Base-by-base conservation (phyloP, 2,797 vertebrate species). In the Malacoctenus gilli region DNA sequence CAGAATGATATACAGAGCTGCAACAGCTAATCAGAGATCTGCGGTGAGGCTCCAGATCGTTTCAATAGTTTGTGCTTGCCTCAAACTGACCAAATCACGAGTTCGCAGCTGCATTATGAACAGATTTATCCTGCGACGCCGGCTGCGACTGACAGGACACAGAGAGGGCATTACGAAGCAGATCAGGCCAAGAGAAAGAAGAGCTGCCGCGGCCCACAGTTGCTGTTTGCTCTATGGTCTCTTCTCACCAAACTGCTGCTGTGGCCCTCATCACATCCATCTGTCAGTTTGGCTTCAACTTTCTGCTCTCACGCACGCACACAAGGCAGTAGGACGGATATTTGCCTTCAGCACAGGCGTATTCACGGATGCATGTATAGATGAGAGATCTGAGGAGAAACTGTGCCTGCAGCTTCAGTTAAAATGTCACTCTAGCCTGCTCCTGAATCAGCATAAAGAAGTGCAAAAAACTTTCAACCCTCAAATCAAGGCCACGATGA, bases 171-270 rank as follows among this genome's bases (percentile, higher is more conserved):
- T 68, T 20, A 44, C n/a, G 4, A 49, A 77, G 63, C 15, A 25
- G 35, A 70, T 59, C 28, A 14, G 49, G 16, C 39, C 11, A 2
- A n/a, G n/a, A n/a, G 44, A 54, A 60, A 72, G 49, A 69, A 19
- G 60, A 67, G 10, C 67, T 44, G 63, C 54, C 48, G 34, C 19
- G 41, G 63, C 54, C 49, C 43, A 39, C 42, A 58, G 59, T 44
- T 3, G 3, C 22, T 86, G 79, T 89, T 89, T 89, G 72, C 75
- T 68, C 74, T 75, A 47, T 36, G 63, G 77, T 54, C 78, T 84
- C 68, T 80, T 88, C 88, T 87, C 89, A 91, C 86, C 88, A 80
- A 80, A 82, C 85, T 85, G 88, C 80, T 71, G 80, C 75, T 75
- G 69, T 78, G 59, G 43, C 50, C 78, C 69, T 63, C 34, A 20